Evolutionary conservation across 2,888 invertebrate species (phyloP).

Genomic region (Thymelicus acteon): DNA sequence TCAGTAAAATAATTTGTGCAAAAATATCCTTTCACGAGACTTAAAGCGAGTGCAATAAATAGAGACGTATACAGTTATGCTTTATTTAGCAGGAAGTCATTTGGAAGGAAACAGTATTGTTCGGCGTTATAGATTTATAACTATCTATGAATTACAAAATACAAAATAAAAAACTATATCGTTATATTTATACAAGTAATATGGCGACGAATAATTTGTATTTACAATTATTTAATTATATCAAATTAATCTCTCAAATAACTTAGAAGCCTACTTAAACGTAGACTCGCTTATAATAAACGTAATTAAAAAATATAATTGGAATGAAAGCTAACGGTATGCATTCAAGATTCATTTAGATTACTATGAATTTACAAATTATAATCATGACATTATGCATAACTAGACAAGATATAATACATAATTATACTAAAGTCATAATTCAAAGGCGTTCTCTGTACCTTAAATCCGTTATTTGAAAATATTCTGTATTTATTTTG

Average conservation of each 20-base stretch:
- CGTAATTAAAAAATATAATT: conserved; percentile 56
- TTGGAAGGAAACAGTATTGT: conserved; percentile 19
- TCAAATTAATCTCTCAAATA: conserved; percentile 66
- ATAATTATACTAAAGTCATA: not conserved
- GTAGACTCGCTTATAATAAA: conserved; percentile 74
- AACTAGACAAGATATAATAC: not conserved
- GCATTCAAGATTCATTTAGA: conserved; percentile 15
- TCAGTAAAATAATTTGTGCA: not conserved
- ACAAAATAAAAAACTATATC: conserved; percentile 25
- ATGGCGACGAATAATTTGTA: conserved; percentile 42
- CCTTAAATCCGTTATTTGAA: not conserved
- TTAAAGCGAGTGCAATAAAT: conserved; percentile 32
- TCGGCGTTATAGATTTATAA: conserved; percentile 27
- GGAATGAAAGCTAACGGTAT: conserved; percentile 47
- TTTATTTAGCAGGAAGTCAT: conserved; percentile 16
- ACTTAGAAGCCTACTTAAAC: conserved; percentile 81
- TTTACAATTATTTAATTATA: conserved; percentile 47
- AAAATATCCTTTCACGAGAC: conserved; percentile 11
- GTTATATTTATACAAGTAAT: conserved; percentile 41
- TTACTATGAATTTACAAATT: not conserved
- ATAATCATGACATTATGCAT: not conserved
- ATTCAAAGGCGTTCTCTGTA: not conserved
- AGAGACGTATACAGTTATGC: conserved; percentile 32
- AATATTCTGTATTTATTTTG: no score
- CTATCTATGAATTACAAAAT: conserved; percentile 28